Evolutionary conservation across 2,113 vertebrate species (phyloP), one percentile per base, ranked within the genome.

Genomic region (Uria aalge): DNA sequence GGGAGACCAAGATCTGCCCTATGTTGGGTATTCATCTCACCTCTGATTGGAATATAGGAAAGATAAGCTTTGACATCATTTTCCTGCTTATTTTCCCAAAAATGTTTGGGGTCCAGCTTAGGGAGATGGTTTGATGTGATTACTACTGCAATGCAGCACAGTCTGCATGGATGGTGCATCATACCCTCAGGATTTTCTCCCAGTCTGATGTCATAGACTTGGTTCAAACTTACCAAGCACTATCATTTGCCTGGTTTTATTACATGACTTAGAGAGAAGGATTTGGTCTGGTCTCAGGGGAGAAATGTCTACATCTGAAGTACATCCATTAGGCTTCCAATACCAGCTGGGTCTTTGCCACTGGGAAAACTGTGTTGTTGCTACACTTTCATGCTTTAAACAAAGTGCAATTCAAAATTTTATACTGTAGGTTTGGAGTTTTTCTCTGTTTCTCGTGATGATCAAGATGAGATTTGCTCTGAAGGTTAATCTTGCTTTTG

Each of bases 1-100:
- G 88, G 95, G 95, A 94, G 91, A 86, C 36, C 76, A 92, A 93
- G 82, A 53, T 29, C 91, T 94, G 89, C 94, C 90, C 90, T 90
- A 0, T 7, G 32, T 45, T 68, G 77, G 80, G 59, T 22, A 43
- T 62, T 78, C 62, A 14, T 22, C 34, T 88, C 76, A 43, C 15
- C 50, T 73, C 71, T 50, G 13, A 13, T 4, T 53, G 53, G 7
- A 68, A 19, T 8, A 32, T 0, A 27, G 23, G 45, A 40, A 78
- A 67, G 7, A 27, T 6, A 78, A 72, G 9, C 2, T 69, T 57
- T 50, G 23, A 67, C 20, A 13, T 2, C 14, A 29, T 93, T 85
- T 79, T 47, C 32, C 30, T 84, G 36, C 16, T 59, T 77, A 15
- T 76, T 69, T 76, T 68, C 29, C 8, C 3, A 34, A 62, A 92